Conservation (phyloP, 2,797 vertebrate species). For the Schizopygopsis malacanthus region DNA sequence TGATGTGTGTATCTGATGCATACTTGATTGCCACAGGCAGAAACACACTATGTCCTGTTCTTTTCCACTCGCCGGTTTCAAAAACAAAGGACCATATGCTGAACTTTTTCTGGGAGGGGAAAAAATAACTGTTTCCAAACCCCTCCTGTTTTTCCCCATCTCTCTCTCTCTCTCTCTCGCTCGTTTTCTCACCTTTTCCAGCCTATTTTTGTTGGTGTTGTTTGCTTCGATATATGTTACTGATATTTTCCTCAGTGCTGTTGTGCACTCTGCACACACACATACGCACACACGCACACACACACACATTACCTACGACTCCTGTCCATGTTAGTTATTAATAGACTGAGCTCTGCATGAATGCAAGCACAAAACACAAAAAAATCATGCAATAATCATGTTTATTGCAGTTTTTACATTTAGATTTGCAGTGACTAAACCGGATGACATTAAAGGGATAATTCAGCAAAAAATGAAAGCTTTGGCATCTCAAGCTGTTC, state of each 20-base stretch:
- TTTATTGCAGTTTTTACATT: background rate
- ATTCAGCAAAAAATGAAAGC: background rate
- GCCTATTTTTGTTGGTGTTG: slow-evolving; percentile 5
- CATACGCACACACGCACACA: background rate
- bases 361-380: background rate
- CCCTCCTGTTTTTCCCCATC: background rate
- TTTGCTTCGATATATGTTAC: background rate
- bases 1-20: slow-evolving; percentile 36
- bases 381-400: background rate
- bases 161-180: background rate
- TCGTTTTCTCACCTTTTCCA: slow-evolving; percentile 12
- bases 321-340: background rate
- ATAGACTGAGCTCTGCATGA: slow-evolving; percentile 5
- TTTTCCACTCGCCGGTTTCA: slow-evolving; percentile 32
- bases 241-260: slow-evolving; percentile 15
- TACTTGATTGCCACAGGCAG: slow-evolving; percentile 30
- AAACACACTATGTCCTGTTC: slow-evolving; percentile 42
- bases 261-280: background rate
- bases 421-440: background rate
- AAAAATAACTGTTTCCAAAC: slow-evolving; percentile 47
- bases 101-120: slow-evolving; percentile 40
- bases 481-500: background rate
- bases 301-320: background rate
- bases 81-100: slow-evolving; percentile 53
- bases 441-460: background rate